A percentile compares a stretch with the other conserved stretches of the same genome.
Conservation (phyloP, 1,140 invertebrate species). For the Drosophila simulans region DNA sequence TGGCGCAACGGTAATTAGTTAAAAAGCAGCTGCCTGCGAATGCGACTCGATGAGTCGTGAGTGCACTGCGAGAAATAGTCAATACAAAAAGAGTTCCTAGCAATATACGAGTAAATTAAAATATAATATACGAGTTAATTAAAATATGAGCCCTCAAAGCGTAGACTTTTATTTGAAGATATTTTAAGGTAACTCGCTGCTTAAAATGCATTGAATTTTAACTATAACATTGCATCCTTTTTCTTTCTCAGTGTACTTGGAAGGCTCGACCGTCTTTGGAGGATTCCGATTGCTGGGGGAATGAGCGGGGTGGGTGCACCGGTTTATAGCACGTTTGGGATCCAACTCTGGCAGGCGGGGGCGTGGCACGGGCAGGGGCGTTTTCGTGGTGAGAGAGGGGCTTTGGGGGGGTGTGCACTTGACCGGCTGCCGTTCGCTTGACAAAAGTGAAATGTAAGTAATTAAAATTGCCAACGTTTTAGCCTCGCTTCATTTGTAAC, state of each 20-base stretch:
- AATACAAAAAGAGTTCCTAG: neutral
- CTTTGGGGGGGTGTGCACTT: constrained; percentile 54
- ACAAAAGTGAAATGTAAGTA: constrained; percentile 80
- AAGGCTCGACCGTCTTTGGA: constrained; percentile 19
- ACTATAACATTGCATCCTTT: neutral
- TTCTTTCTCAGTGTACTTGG: neutral
- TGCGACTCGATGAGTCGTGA: constrained; percentile 50
- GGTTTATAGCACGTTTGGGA: constrained; percentile 76
- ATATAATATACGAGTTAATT: neutral
- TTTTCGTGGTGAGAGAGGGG: neutral
- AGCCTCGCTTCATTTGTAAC: constrained; percentile 53
- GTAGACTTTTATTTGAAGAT: neutral
- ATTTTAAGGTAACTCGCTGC: too few relatives aligned
- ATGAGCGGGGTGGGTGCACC: constrained; percentile 52
- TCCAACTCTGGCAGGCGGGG: neutral
- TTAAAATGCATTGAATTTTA: neutral
- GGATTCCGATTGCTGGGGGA: constrained; percentile 17
- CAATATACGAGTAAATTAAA: neutral
- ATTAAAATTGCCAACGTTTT: constrained; percentile 76
- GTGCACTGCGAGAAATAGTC: constrained; percentile 14
- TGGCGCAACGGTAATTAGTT: constrained; percentile 78
- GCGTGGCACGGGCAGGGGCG: neutral
- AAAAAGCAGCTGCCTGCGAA: constrained; percentile 62
- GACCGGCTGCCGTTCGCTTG: constrained; percentile 68
- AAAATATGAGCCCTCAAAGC: neutral